These are phyloP conservation scores for Oppia nitens DNA, from an alignment of 1,140 invertebrate species.

Conservation along the genomic window DNA sequence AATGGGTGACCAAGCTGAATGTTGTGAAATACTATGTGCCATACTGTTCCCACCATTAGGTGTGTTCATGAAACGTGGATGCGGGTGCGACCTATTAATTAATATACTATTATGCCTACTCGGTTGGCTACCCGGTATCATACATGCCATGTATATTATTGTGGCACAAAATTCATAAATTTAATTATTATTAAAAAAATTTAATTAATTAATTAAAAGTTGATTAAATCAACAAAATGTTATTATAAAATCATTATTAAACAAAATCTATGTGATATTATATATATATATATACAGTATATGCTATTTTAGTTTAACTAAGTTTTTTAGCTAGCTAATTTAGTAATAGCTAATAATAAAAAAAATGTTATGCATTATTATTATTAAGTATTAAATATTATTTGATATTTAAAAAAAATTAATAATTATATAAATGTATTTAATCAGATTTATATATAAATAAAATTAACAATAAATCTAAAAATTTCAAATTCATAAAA, in stretches of 20 bases:
- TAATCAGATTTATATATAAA: too few relatives aligned
- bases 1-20: too few relatives aligned
- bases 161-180: slow-evolving; percentile 8
- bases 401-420: too few relatives aligned
- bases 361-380: too few relatives aligned
- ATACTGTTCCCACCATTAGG: slow-evolving; percentile 21
- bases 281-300: neutral
- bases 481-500: too few relatives aligned
- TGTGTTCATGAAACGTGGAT: slow-evolving; percentile 21
- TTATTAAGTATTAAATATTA: too few relatives aligned
- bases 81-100: slow-evolving; percentile 20
- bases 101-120: slow-evolving; percentile 23
- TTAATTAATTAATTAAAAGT: neutral
- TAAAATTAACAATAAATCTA: too few relatives aligned
- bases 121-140: slow-evolving; percentile 22
- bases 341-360: neutral
- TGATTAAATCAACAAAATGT: neutral
- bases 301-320: neutral
- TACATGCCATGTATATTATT: slow-evolving; percentile 22
- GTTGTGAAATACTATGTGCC: slow-evolving; percentile 11
- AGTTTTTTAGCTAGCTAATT: neutral
- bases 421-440: too few relatives aligned
- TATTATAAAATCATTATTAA: neutral
- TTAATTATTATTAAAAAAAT: neutral
- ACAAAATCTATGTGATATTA: neutral